A percentile compares a stretch with the other conserved stretches of the same genome.
Evolutionary conservation across 37 sponge, comb jelly and placozoan species (phyloP).

Genomic region (Theonella swinhoei): DNA sequence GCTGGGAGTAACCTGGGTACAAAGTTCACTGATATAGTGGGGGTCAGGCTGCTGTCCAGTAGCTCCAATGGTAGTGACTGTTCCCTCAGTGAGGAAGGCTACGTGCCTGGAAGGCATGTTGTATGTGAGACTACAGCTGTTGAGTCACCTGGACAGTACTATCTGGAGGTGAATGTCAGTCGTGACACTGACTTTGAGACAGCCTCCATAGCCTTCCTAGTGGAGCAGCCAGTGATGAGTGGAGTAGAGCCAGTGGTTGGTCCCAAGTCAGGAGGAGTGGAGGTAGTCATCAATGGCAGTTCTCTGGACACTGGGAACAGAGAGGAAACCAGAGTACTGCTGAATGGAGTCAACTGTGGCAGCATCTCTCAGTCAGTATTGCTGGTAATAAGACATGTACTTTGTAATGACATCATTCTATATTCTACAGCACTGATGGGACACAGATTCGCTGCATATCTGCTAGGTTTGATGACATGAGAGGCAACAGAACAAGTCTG

Average conservation of each 20-base stretch:
- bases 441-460: too few relatives aligned
- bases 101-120: slow-evolving; percentile 36
- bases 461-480: too few relatives aligned
- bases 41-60: slow-evolving; percentile 29
- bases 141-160: neutral
- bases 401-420: too few relatives aligned
- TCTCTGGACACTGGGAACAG: slow-evolving; percentile 63
- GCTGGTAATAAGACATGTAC: too few relatives aligned
- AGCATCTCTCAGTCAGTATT: too few relatives aligned
- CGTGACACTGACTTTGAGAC: neutral
- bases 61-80: slow-evolving; percentile 27
- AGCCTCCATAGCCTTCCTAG: neutral
- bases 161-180: neutral
- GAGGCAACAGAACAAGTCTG: too few relatives aligned
- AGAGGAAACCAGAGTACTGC: slow-evolving; percentile 24
- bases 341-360: too few relatives aligned
- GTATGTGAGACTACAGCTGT: slow-evolving; percentile 24
- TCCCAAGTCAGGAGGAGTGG: slow-evolving; percentile 75
- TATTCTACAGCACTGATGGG: too few relatives aligned
- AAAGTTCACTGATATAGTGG: slow-evolving; percentile 27
- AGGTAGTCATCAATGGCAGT: slow-evolving; percentile 53
- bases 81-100: slow-evolving; percentile 12
- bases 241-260: slow-evolving; percentile 67
- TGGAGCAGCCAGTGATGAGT: slow-evolving; percentile 20
- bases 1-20: slow-evolving; percentile 76